Evolutionary conservation across 2,888 invertebrate genomes (phyloP).

Genomic region (Agriopis marginaria): DNA sequence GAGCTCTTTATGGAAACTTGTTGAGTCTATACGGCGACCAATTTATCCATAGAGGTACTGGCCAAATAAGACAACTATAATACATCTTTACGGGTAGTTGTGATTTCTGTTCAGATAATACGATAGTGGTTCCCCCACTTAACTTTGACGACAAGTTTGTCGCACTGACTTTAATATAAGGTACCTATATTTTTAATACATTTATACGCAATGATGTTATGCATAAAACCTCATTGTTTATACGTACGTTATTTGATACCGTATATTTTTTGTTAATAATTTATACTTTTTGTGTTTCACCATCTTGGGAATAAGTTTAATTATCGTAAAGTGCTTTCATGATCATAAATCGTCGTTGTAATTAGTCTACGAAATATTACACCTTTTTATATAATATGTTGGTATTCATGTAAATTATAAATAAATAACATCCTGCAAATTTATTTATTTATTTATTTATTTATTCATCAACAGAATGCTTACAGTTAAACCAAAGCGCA

Average conservation of each 20-base stretch:
- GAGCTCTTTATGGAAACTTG: slow-evolving; percentile 21
- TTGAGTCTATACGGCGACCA: background rate
- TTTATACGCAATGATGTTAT: no score
- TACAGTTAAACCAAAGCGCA: no score
- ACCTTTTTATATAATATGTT: background rate
- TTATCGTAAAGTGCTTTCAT: slow-evolving; percentile 12
- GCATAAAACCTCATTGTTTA: background rate
- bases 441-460: no score
- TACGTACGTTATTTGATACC: background rate
- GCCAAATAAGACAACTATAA: background rate
- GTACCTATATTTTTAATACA: background rate
- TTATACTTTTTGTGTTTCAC: slow-evolving; percentile 5
- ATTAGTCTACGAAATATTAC: slow-evolving; percentile 20
- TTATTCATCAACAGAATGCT: no score
- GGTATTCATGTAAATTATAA: slow-evolving; percentile 1
- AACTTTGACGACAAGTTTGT: background rate
- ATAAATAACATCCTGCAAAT: background rate
- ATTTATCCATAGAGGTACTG: background rate
- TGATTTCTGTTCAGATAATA: background rate
- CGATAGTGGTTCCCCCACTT: background rate
- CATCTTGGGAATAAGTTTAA: slow-evolving; percentile 26
- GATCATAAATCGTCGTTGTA: slow-evolving; percentile 25
- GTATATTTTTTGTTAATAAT: slow-evolving; percentile 8
- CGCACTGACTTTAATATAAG: background rate
- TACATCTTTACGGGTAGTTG: background rate